Evolutionary conservation across 1,140 invertebrate genomes (phyloP), one percentile per base, ranked within the genome.

Genomic region (Procambarus virginalis): DNA sequence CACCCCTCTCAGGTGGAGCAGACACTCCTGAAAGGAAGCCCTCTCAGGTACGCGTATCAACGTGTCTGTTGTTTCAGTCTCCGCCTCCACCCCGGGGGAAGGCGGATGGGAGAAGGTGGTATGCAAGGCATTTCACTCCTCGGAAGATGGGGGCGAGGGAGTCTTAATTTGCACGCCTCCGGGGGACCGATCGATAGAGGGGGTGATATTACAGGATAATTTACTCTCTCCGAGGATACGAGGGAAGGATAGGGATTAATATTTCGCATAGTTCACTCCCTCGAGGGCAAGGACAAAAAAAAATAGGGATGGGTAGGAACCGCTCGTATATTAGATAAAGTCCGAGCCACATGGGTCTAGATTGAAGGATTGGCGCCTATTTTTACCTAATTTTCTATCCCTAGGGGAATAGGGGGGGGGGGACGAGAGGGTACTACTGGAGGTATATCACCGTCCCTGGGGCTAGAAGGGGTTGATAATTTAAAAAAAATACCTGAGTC

Each of bases 201-300:
- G 22, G 68, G 22, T 73, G 68, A 73, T 73, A 73, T 34, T 73
- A 34, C 68, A 22, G 22, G n/a, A 34, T 73, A 73, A 73, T 73
- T 34, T 73, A 73, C 68, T 73, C 68, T 10, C n/a, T 73, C n/a
- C n/a, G n/a, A 73, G 68, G 68, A 34, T 73, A 34, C 22, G 22
- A 73, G 68, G 68, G 22, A 34, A 20, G 68, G 68, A 8, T 73
- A 34, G n/a, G 68, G n/a, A 22, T 73, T 73, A 73, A 34, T 5
- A 73, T 73, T 34, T 73, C 68, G 68, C 14, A 73, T 73, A 73
- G 68, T 73, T 73, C 22, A 73, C 68, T 73, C n/a, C 68, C 68
- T 10, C 5, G n/a, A 34, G 68, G 68, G 51, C 4, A 55, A 55
- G 51, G 51, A 34, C 10, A 68, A 17, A 68, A 17, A 17, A 20